Base-by-base conservation (phyloP, 2,113 vertebrate genomes). In the Colaptes auratus region DNA sequence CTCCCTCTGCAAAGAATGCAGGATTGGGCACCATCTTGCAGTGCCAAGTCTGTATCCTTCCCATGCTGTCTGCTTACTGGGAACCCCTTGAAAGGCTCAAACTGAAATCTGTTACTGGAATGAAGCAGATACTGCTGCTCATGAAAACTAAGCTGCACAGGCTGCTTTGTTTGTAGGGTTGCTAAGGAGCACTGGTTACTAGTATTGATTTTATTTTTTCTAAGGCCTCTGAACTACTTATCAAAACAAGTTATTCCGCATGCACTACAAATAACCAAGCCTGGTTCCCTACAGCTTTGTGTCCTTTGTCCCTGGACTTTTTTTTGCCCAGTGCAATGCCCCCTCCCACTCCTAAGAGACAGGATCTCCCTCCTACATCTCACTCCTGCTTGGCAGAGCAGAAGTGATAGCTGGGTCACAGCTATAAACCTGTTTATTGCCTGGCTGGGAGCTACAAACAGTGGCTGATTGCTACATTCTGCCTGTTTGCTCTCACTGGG, bases 391-490 rank as follows among this genome's bases (percentile, higher is more conserved):
- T 88, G 88, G 88, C 93, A 88, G 58, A 77, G 73, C 90, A 88
- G 73, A 64, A 80, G 69, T 6, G 28, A 88, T 75, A 86, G 93
- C 80, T 75, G 76, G 95, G 88, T 84, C 88, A 92, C 76, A 88
- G 16, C 73, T 81, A 58, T 19, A 27, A 90, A 95, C 80, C 78
- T 86, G 73, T 71, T 93, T 92, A 75, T 83, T 86, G 83, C 36
- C 76, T 95, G 90, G 64, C 90, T 82, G 72, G 82, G 86, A 96
- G 76, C 76, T 90, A 24, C 90, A 39, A 96, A 93, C 93, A 86
- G 93, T 92, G 95, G 95, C 93, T 69, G 83, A 84, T 92, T 75
- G 78, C 90, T 96, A 90, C 95, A 94, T 92, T 94, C 69, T 87
- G 93, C 80, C 88, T 88, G 16, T 82, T 93, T 56, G 16, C 88